Evolutionary conservation across 2,888 invertebrate species (phyloP), one percentile per base, ranked within the genome.

Genomic region (Zaprionus lineosus): DNA sequence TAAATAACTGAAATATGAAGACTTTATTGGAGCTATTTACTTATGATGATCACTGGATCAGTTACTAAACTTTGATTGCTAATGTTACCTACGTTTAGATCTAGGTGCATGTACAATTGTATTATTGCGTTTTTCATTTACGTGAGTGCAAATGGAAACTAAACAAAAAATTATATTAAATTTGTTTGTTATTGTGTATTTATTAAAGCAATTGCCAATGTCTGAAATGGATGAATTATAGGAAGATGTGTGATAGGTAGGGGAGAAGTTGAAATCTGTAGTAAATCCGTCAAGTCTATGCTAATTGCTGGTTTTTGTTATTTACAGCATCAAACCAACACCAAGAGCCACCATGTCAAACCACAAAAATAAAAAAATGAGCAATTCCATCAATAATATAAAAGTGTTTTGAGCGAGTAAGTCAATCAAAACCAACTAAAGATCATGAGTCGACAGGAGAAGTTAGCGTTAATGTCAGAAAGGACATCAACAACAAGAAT

Each of bases 381-480:
- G 28, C 33, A 66, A 28, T 26, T 53, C 12, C n/a, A 56, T 52
- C 34, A 58, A 44, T 43, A 51, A 48, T 6, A 73, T 79, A 76
- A 53, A 44, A 62, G 53, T 44, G 53, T 52, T 26, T 60, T 77
- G 74, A 51, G 34, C 36, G 16, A 19, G 24, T 14, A n/a, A 15
- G 51, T 33, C 14, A n/a, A 57, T 19, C 21, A 61, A 39, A 55
- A n/a, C 19, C 21, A 31, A 57, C 48, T 44, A 36, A 52, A 31
- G 31, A 64, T 47, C 71, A 86, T 86, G 86, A 86, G 84, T 73
- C 74, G 84, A 44, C 77, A 81, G 68, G 82, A 74, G 58, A 47
- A 33, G 7, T 28, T 50, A 29, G 24, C 34, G 3, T 41, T 51
- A 37, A 16, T 28, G 11, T 28, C 65, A 29, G 19, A 46, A 2